Evolutionary conservation across 2,888 invertebrate genomes (phyloP).

Genomic region (Synergus japonicus): DNA sequence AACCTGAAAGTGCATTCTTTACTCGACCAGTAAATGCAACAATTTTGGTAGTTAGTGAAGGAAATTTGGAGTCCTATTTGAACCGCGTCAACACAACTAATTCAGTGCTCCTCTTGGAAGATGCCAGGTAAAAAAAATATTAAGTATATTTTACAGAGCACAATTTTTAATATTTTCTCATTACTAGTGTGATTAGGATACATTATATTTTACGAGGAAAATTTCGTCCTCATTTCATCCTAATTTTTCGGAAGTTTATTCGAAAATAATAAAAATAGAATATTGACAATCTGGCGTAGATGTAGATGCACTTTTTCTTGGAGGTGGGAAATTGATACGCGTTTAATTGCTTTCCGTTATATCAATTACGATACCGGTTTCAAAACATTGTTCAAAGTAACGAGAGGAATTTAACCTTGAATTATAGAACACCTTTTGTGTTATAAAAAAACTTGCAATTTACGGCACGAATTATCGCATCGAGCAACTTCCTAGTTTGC

Average conservation of each 20-base stretch:
- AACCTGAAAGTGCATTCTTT: slow-evolving; percentile 65
- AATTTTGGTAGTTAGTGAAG: slow-evolving; percentile 68
- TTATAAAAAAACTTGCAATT: slow-evolving; percentile 13
- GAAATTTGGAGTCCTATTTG: slow-evolving; percentile 63
- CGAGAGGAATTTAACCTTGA: slow-evolving; percentile 35
- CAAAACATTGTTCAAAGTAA: slow-evolving; percentile 4
- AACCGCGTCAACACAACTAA: slow-evolving; percentile 63
- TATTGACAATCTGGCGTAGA: slow-evolving; percentile 36
- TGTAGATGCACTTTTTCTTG: slow-evolving; percentile 9
- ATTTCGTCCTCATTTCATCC: no score
- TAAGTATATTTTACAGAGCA: no score
- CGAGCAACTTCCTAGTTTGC: slow-evolving; percentile 29
- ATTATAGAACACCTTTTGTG: slow-evolving; percentile 32
- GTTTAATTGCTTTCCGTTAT: slow-evolving; percentile 29
- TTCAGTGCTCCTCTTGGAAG: slow-evolving; percentile 69
- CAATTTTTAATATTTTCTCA: slow-evolving; percentile 10
- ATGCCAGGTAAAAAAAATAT: slow-evolving; percentile 63
- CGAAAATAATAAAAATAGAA: not conserved
- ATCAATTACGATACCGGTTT: slow-evolving; percentile 28
- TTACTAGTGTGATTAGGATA: not conserved
- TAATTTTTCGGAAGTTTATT: no score
- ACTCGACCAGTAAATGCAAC: slow-evolving; percentile 63
- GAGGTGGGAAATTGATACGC: not conserved
- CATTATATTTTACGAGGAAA: no score
- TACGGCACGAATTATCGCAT: slow-evolving; percentile 19